Base-by-base conservation (phyloP, 2,797 vertebrate genomes). In the Pangasius sanitwongsei region DNA sequence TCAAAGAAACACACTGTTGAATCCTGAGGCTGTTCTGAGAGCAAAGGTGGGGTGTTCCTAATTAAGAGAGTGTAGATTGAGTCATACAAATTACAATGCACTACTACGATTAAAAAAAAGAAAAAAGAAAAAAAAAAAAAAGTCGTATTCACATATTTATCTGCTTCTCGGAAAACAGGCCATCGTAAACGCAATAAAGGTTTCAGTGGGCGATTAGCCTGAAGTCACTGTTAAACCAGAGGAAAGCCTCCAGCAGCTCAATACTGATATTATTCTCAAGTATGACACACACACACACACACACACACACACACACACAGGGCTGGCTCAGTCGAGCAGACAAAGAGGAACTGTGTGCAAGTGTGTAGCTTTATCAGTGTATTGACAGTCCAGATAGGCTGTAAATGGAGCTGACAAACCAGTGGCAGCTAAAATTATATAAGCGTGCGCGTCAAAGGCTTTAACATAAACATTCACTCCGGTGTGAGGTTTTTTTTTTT, bases 281-380 rank as follows among this genome's bases (percentile, higher is more conserved):
- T 72, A 72, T 85, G 28, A 20, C 12, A 5, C 15, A 23, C 61
- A 67, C 83, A 69, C 57, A 65, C 57, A 48, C 13, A 61, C 9
- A 37, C 83, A 85, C 83, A 85, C 59, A 50, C 15, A 61, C n/a
- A 57, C 83, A 85, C 83, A 85, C 23, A 69, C 61, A 67, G 1
- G 48, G 31, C 61, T 23, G 6, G 50, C 6, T 28, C 69, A 72
- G 18, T 72, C 67, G 0, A 41, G 53, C 69, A 86, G 69, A 86
- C 63, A 69, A 53, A 85, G 44, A 69, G 63, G 50, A 86, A 57
- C 55, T 87, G 82, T 78, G 81, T 9, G 55, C 16, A 6, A 12
- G 63, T 50, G 18, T 61, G 70, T 59, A 28, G 81, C 87, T 89
- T 87, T 87, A 92, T 87, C 90, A 91, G 89, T 88, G 89, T 87